Conservation (phyloP, 2,797 vertebrate species). For the Microchirus variegatus region DNA sequence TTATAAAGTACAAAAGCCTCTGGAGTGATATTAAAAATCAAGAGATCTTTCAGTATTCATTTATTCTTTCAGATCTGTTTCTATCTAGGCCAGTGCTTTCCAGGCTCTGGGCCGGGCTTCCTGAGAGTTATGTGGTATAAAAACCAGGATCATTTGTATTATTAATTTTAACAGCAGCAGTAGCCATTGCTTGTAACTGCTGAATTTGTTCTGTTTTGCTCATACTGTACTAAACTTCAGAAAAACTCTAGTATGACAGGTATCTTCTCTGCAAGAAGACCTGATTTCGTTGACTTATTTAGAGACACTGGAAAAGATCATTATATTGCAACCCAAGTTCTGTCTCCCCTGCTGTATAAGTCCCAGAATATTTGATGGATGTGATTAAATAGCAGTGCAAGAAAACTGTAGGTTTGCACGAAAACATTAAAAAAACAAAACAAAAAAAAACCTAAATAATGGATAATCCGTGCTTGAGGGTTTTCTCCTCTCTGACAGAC, state of each 20-base stretch:
- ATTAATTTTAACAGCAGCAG: slow-evolving; percentile 65
- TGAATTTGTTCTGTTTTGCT: slow-evolving; percentile 51
- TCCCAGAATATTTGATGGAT: background rate
- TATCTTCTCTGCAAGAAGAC: slow-evolving; percentile 4
- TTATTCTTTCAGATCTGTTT: slow-evolving; percentile 75
- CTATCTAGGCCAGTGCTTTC: slow-evolving; percentile 74
- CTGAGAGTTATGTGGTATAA: slow-evolving; percentile 63
- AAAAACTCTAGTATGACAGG: slow-evolving; percentile 1
- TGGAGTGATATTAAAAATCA: slow-evolving; percentile 54
- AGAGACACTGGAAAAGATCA: no score
- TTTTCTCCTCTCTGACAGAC: slow-evolving; percentile 32
- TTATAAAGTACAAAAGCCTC: slow-evolving; percentile 60
- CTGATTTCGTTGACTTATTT: slow-evolving; percentile 7
- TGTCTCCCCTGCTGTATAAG: background rate
- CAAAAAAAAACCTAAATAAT: slow-evolving; percentile 29
- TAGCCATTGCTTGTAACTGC: slow-evolving; percentile 27
- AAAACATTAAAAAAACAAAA: slow-evolving; percentile 15
- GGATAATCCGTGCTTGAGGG: slow-evolving; percentile 20
- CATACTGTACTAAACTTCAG: slow-evolving; percentile 8
- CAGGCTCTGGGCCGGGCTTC: slow-evolving; percentile 63
- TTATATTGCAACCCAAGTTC: background rate
- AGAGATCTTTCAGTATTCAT: slow-evolving; percentile 72
- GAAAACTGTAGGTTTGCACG: slow-evolving; percentile 16
- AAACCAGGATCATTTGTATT: slow-evolving; percentile 51
- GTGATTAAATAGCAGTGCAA: slow-evolving; percentile 1